Evolutionary conservation across 2,113 vertebrate genomes (phyloP).

Genomic region (Melanostigma gelatinosum): DNA sequence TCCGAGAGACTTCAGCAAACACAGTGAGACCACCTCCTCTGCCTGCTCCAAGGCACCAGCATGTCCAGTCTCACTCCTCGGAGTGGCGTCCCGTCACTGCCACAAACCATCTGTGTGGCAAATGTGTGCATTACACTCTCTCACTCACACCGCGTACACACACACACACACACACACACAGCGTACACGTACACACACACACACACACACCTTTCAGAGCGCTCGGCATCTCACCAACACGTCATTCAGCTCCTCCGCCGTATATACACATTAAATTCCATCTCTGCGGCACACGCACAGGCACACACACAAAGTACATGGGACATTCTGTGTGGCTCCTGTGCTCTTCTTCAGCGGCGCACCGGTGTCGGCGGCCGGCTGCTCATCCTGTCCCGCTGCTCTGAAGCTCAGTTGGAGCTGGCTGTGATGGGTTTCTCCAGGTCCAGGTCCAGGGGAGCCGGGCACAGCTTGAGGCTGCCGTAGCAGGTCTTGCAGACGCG

Average conservation of each 20-base stretch:
- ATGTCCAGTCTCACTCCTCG: constrained; percentile 52
- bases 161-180: constrained; percentile 10
- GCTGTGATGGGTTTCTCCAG: constrained; percentile 95
- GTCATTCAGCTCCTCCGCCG: constrained; percentile 28
- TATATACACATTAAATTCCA: constrained; percentile 53
- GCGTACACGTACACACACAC: constrained; percentile 8
- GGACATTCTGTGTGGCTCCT: constrained; percentile 66
- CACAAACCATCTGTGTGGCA: constrained; percentile 32
- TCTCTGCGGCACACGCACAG: constrained; percentile 17
- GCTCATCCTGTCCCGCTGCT: constrained; percentile 28
- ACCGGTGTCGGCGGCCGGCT: constrained; percentile 13
- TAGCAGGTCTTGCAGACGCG: constrained; percentile 95
- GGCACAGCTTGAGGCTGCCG: constrained; percentile 87
- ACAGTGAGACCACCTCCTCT: constrained; percentile 53
- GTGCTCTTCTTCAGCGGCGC: constrained; percentile 44
- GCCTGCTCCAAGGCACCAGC: constrained; percentile 48
- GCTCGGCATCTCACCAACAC: constrained; percentile 45
- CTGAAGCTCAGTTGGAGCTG: constrained; percentile 88
- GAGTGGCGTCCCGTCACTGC: constrained; percentile 32
- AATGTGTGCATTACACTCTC: constrained; percentile 19
- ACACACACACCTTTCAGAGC: constrained; percentile 48
- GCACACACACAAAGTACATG: constrained; percentile 35
- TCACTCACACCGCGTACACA: too few species aligned
- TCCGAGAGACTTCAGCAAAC: constrained; percentile 34
- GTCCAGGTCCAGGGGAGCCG: constrained; percentile 83